Evolutionary conservation across 2,113 vertebrate species (phyloP), one percentile per base, ranked within the genome.

Genomic region (Oxygymnocypris stewartii): DNA sequence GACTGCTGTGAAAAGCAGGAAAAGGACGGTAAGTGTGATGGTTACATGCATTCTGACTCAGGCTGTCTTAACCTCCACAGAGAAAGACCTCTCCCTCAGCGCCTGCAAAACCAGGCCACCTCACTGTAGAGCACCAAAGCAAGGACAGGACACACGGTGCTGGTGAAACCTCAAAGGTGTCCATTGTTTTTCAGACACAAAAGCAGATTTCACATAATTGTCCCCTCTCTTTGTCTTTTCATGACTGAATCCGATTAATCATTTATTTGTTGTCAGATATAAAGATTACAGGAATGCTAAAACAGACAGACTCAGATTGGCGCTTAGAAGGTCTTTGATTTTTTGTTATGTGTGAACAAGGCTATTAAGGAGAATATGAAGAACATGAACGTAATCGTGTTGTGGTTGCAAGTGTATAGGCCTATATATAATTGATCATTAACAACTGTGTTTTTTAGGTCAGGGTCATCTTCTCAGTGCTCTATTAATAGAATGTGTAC

Each of bases 71-170:
- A 81, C 85, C 82, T 74, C 47, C 37, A 14, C 42, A 49, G 63
- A 85, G 86, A 59, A 80, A 69, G 76, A 59, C 42, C 37, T 71
- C 23, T 77, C 84, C 86, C 74, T 71, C 51, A 75, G 79, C 10
- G 74, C 54, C 67, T 73, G 44, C 10, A 61, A 88, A 89, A 87
- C 47, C 86, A 89, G 88, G 88, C 54, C 88, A 87, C 7, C 81
- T 86, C 65, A 80, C 51, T 35, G 42, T 47, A 28, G 67, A 75
- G 81, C 57, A 28, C 47, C 35, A 80, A 79, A 79, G 54, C 83
- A 82, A 87, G 88, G 82, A 85, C 88, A 87, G 77, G 71, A 87
- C 69, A 76, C 82, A 79, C 61, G 73, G 54, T 44, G 44, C 73
- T 51, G 47, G 28, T 65, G 69, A 87, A 63, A 76, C 54, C 42